Base-by-base conservation (phyloP, 2,113 vertebrate genomes). In the Gadus chalcogrammus region DNA sequence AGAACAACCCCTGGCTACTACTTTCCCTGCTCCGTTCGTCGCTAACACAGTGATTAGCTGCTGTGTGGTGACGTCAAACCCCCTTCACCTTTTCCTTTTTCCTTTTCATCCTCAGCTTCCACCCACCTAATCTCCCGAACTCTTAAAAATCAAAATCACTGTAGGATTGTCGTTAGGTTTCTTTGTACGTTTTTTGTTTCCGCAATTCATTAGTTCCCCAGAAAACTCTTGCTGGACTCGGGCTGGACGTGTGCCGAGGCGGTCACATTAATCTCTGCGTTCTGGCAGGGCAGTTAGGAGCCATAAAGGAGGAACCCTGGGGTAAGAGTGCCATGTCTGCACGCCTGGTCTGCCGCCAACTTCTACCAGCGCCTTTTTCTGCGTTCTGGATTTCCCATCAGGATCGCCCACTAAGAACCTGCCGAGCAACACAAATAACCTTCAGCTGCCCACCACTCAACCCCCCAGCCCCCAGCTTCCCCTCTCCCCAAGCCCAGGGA, bases 311-410 rank as follows among this genome's bases (percentile, higher is more conserved):
- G 66, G 76, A 68, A 71, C 8, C 64, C 59, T 70, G 72, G 71
- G 31, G 31, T 35, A 35, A 70, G 76, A 65, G 61, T 65, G 70
- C 68, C 62, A 65, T 48, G 65, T 84, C 76, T 73, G 70, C 53
- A 53, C 17, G 65, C 13, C 71, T 63, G 78, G 71, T 65, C 68
- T 17, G 27, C 65, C 28, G 80, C 79, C 84, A 78, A 48, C 52
- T 65, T 17, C 72, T 79, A 71, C 71, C 83, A 78, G 61, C 75
- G 74, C 22, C 2, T 0, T 61, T 13, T 0, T 13, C 42, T 48
- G 42, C 75, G 65, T 68, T 75, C 79, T 90, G 87, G 85, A 72
- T 83, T 83, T 75, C 81, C 63, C 86, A 84, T 88, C 77, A 84
- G 66, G 82, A 85, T 84, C 84, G 68, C 85, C 82, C 85, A 82